Evolutionary conservation across 1,140 invertebrate species (phyloP), one percentile per base, ranked within the genome.

Genomic region (Melipona quadrifasciata): DNA sequence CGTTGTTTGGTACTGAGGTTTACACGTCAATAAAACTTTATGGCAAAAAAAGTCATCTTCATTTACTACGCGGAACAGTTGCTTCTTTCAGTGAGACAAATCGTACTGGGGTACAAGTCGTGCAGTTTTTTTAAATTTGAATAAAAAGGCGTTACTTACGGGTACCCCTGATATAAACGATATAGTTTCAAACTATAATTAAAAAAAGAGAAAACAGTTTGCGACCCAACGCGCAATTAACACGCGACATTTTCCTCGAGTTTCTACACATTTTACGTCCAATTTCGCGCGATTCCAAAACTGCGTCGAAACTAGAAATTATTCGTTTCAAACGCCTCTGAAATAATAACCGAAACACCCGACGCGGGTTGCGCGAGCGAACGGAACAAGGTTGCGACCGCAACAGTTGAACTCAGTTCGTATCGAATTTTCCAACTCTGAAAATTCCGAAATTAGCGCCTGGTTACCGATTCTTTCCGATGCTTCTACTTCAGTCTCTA

Each of bases 291-390:
- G n/a, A 70, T 70, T 39, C 34, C 34, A 24, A 70, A 70, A 71
- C 68, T 71, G 14, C n/a, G 47, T 21, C 27, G 21, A 73, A 31
- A 55, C 34, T 74, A 74, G 72, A 74, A 74, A 74, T 47, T 47
- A 47, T 74, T 74, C 53, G 57, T 34, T 74, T 57, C 19, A 55
- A 57, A 74, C 34, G 72, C 53, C 17, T 14, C 12, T 24, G 72
- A 31, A 74, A 74, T 74, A 74, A 74, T 74, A 34, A 74, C n/a
- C 57, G 47, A 55, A 74, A 57, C 34, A 34, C 21, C 24, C 72
- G 5, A 55, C 47, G 19, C 27, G 0, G 6, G 19, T 73, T 55
- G 31, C 47, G 16, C 47, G n/a, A 4, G 19, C 47, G 10, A 19
- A 27, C 27, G 39, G 70, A 72, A 31, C 31, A 72, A 17, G 16